These are phyloP conservation scores for Chromoteleia sp. DNA, from an alignment of 2,888 invertebrate genomes.

Conservation along the genomic window DNA sequence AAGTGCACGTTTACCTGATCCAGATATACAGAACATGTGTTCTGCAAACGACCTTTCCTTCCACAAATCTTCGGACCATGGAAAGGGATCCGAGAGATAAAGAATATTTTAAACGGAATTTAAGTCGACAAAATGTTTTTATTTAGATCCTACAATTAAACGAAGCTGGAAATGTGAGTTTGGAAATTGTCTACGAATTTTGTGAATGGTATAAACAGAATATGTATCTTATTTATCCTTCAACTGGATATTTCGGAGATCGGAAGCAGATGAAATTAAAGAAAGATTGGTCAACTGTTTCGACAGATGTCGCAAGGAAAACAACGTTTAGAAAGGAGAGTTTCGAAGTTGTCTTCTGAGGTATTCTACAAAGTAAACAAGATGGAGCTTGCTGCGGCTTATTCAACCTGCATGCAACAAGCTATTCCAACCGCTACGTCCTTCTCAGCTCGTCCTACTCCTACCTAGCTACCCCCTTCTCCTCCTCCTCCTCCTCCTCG, in stretches of 20 bases:
- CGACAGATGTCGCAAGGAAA: conserved; percentile 47
- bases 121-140: not conserved
- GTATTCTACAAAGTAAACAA: conserved; percentile 80
- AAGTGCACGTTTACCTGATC: conserved; percentile 55
- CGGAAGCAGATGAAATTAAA: conserved; percentile 28
- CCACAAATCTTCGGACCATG: conserved; percentile 44
- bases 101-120: conserved; percentile 28
- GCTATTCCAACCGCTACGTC: conserved; percentile 73
- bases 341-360: conserved; percentile 72
- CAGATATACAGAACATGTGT: conserved; percentile 58
- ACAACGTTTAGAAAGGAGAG: conserved; percentile 28
- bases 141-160: not conserved
- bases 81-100: conserved; percentile 21
- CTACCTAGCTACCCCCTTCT: not conserved
- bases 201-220: no score
- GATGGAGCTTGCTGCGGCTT: conserved; percentile 76
- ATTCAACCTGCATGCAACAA: conserved; percentile 80
- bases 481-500: conserved; percentile 10
- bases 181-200: not conserved
- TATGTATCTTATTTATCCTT: not conserved
- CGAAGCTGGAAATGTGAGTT: not conserved
- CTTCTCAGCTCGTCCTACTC: conserved; percentile 7
- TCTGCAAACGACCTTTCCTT: conserved; percentile 37
- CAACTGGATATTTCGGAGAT: not conserved
- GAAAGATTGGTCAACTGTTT: conserved; percentile 29